Base-by-base conservation (phyloP, 2,113 vertebrate species). In the Xyliphius kryptos region DNA sequence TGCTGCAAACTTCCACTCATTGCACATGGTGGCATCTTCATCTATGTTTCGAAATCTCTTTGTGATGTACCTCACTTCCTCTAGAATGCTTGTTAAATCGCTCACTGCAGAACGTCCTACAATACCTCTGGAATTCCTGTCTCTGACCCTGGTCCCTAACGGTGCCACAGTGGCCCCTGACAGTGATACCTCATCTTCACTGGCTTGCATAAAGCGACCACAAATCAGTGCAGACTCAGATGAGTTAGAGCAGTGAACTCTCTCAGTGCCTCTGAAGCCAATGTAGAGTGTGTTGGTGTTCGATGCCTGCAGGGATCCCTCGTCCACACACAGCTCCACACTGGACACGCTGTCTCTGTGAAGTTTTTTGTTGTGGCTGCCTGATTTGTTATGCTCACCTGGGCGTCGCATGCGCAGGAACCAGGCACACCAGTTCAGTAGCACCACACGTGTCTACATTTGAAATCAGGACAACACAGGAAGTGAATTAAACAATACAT, bases 341-440 rank as follows among this genome's bases (percentile, higher is more conserved):
- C 93, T 96, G 53, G 90, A 88, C 66, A 90, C 83, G 73, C 91
- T 93, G 56, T 84, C 86, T 14, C 38, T 63, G 49, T 82, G 89
- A 0, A 80, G 83, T 22, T 66, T 79, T 14, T 87, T 88, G 56
- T 91, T 91, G 59, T 92, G 87, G 40, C 85, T 90, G 0, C 84
- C 85, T 0, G 90, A 82, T 0, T 85, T 89, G 22, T 87, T 90
- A 1, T 94, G 91, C 65, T 95, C 91, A 0, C 92, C 92, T 0
- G 95, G 94, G 62, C 92, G 85, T 59, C 93, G 94, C 95, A 98
- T 98, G 40, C 95, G n/a, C n/a, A n/a, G n/a, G n/a, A n/a, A n/a
- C n/a, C n/a, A n/a, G n/a, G n/a, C n/a, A n/a, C n/a, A n/a, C 95
- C 95, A 98, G 71, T 97, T 96, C 69, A 98, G 82, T 6, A 98